These are phyloP conservation scores for Alviniconcha strummeri DNA, from an alignment of 2,888 invertebrate species.

Conservation along the genomic window DNA sequence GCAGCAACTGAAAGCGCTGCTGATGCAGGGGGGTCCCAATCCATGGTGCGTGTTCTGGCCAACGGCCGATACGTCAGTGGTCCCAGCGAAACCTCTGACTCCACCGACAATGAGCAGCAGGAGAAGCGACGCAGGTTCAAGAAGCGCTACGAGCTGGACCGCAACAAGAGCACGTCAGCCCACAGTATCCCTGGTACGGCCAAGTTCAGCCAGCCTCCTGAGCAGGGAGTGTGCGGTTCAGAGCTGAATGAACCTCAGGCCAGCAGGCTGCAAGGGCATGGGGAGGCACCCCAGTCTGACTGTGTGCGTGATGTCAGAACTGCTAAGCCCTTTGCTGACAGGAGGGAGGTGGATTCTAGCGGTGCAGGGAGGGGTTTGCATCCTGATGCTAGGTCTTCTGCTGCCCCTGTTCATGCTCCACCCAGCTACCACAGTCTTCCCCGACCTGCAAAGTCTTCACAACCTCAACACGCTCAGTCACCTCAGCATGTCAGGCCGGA, in stretches of 20 bases:
- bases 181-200: constrained; percentile 48
- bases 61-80: constrained; percentile 19
- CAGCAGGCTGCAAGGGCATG: not conserved
- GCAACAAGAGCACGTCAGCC: constrained; percentile 61
- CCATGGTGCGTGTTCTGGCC: constrained; percentile 22
- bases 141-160: constrained; percentile 59
- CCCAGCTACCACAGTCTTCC: constrained; percentile 26
- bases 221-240: not conserved
- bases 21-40: not conserved
- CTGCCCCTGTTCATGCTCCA: constrained; percentile 2
- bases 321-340: not conserved
- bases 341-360: not conserved
- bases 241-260: not conserved
- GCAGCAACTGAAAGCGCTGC: no score
- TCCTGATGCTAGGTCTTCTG: not conserved
- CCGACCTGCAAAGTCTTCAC: not conserved
- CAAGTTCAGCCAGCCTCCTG: constrained; percentile 18
- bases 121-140: constrained; percentile 52
- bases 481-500: not conserved
- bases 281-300: not conserved
- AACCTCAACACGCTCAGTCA: not conserved
- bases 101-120: constrained; percentile 61
- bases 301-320: no score
- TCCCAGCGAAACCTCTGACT: constrained; percentile 59
- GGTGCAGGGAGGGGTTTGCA: not conserved